Base-by-base conservation (phyloP, 2,797 vertebrate species). In the Enteromius anoplus region DNA sequence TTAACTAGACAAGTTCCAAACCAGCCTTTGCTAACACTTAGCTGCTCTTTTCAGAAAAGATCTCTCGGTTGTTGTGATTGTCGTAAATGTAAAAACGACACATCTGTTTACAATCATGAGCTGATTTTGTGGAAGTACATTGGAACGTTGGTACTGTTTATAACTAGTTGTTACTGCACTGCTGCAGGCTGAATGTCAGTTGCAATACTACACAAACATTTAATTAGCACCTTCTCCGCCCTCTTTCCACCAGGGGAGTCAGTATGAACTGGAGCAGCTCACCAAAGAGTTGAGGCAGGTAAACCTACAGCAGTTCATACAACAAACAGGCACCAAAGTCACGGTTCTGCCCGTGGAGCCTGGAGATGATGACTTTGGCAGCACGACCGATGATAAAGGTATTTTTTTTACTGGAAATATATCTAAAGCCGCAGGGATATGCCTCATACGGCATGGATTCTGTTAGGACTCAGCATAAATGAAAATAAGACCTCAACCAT, bases 221-320 rank as follows among this genome's bases (percentile, higher is more conserved):
- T 82, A 47, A 69, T 69, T 80, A 75, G 64, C 58, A 71, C 23
- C 51, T 4, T 66, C 71, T 82, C 47, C 34, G 2, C 62, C n/a
- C 51, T 71, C 37, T 83, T 37, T 26, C 12, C 82, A 85, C 62
- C 88, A 99, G 98, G 97, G 98, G 89, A 97, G 96, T 92, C 97
- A 99, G 76, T 95, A 96, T 34, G 97, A 99, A 82, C 93, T 99
- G 93, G 97, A 99, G 90, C 97, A 96, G 89, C 89, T 99, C 92
- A 99, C 97, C 9, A 99, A 98, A 92, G 98, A 99, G 93, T 93
- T 99, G 87, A 94, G 98, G 73, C 98, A 99, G 89, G 98, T 99
- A 51, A 99, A 99, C 84, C 96, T 99, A 79, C 98, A 99, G 87
- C 98, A 99, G 92, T 99, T 99, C 89, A 99, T 99, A 92, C 97